Evolutionary conservation across 1,140 invertebrate species (phyloP).

Genomic region (Lepidurus packardi): DNA sequence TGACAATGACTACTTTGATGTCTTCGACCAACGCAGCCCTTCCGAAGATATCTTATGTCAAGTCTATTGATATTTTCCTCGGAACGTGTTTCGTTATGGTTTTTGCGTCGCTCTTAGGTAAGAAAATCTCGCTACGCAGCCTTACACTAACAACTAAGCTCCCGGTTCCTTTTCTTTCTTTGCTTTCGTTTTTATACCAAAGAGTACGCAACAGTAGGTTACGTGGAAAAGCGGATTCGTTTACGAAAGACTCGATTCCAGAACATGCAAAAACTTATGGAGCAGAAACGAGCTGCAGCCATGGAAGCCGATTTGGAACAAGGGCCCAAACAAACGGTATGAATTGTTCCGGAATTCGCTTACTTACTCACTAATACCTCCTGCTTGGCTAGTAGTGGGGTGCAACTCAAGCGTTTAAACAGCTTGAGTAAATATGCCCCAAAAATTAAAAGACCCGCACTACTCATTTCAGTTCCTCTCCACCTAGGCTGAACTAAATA

Average conservation of each 20-base stretch:
- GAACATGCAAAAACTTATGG: slow-evolving; percentile 44
- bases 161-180: background rate
- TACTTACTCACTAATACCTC: background rate
- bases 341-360: background rate
- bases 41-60: slow-evolving; percentile 50
- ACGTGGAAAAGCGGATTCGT: slow-evolving; percentile 47
- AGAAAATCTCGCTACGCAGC: background rate
- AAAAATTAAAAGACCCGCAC: background rate
- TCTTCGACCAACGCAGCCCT: slow-evolving; percentile 51
- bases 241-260: slow-evolving; percentile 45
- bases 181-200: background rate
- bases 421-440: background rate
- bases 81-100: slow-evolving; percentile 52
- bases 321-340: slow-evolving; percentile 29
- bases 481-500: background rate
- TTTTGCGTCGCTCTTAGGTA: slow-evolving; percentile 44
- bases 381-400: background rate
- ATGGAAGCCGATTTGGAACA: slow-evolving; percentile 27
- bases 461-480: background rate
- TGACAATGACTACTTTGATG: slow-evolving; percentile 51
- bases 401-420: background rate
- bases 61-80: slow-evolving; percentile 49
- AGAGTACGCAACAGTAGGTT: slow-evolving; percentile 49
- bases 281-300: slow-evolving; percentile 39
- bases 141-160: background rate